Evolutionary conservation across 2,888 invertebrate genomes (phyloP), one percentile per base, ranked within the genome.

Genomic region (Mythimna ferrago): DNA sequence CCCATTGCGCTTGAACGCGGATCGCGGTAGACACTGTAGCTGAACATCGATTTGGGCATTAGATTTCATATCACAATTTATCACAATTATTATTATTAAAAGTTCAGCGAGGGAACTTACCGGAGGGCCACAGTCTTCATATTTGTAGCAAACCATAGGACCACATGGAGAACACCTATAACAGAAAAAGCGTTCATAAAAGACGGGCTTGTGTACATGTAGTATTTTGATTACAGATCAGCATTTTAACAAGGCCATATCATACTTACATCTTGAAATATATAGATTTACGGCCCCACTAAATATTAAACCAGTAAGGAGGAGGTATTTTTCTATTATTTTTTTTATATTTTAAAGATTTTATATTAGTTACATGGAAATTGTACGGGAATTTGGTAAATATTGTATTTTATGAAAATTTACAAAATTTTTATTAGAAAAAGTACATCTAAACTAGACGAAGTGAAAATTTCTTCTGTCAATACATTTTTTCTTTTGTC

Each of bases 1-100:
- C 54, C 96, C 96, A 88, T 96, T 96, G 71, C 96, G 94, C 90
- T 96, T 96, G 94, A 96, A 96, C 66, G 96, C 96, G 76, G 96
- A 95, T 84, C 95, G 93, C 79, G 96, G 96, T 78, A 96, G 93
- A 87, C 96, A 96, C 92, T 93, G 94, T 79, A 96, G 93, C 96
- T 96, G 87, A 74, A 81, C 67, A 83, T 80, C 69, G 74, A 79
- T 35, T 82, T 65, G 41, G 70, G 75, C 44, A 79, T 79, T 84
- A 87, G 81, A 76, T 81, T 75, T 66, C 16, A 72, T 51, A 73
- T 53, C 53, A 73, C 11, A 5, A 54, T 7, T 70, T 38, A 35
- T n/a, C 48, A 21, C 6, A 56, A 4, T 51, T 32, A 26, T 51
- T 10, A 66, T 1, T 66, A 44, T 38, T 38, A 38, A 38, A 38